Base-by-base conservation (phyloP, 2,113 vertebrate species). In the Caracal caracal region DNA sequence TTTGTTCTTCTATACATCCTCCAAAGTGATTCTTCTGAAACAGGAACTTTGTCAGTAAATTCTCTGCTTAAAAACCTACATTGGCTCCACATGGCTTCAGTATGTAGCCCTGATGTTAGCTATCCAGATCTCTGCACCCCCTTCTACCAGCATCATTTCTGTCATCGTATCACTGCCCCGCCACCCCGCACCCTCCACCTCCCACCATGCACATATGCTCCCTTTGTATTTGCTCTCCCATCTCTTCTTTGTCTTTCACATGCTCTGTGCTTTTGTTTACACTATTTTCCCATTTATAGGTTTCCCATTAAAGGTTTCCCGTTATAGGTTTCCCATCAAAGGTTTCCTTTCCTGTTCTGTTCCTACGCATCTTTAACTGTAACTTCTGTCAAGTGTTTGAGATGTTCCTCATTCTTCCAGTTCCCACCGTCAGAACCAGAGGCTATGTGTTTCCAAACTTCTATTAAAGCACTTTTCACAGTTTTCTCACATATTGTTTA, bases 1-100 rank as follows among this genome's bases (percentile, higher is more conserved):
- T 95, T 95, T 87, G 40, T 95, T 94, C 56, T 95, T 95, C 53
- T 37, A 15, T 82, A 66, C 12, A 26, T 78, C 13, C 40, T 88
- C 65, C 56, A 79, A 75, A 73, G 5, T 43, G n/a, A 80, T 88
- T 95, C 73, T 93, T 65, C 68, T 70, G 6, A 83, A 94, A 43
- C 76, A 88, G 4, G 68, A 88, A 78, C 26, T 30, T 91, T 30
- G 49, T 56, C 71, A 91, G 37, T 53, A 71, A 94, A 24, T 94
- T 95, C 24, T 24, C 73, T 91, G n/a, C 40, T 89, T 71, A 76
- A 73, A 84, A 20, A 7, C 1, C 19, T 51, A 0, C 33, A 22
- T 17, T 40, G 43, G 10, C 40, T 82, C 37, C 19, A 19, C 12
- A 2, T 37, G 84, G 56, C 26, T 87, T 75, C 43, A 37, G 61